Evolutionary conservation across 2,797 vertebrate species (phyloP).

Genomic region (Sardinella longiceps): DNA sequence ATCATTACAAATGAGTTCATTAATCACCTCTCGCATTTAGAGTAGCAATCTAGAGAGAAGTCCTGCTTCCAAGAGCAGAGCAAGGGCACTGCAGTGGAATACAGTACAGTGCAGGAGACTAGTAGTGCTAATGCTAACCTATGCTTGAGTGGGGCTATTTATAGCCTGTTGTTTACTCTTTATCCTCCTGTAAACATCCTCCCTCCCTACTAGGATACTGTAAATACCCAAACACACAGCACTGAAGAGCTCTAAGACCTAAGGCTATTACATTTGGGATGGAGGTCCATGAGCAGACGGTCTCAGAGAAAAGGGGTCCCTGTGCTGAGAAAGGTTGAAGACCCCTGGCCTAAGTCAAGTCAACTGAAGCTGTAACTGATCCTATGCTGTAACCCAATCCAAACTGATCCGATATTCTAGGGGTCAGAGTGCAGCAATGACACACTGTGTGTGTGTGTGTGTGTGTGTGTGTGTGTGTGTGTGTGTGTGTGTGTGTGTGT

Average conservation of each 20-base stretch:
- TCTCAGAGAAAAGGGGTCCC: too few relatives aligned
- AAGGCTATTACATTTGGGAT: too few relatives aligned
- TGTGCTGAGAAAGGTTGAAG: too few relatives aligned
- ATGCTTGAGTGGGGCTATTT: background rate
- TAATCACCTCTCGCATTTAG: background rate
- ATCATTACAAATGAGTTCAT: conserved; percentile 14
- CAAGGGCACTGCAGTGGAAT: background rate
- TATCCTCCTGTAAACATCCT: background rate
- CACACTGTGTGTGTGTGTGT: too few relatives aligned
- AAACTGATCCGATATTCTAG: too few relatives aligned
- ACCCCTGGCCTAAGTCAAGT: too few relatives aligned
- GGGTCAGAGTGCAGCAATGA: background rate
- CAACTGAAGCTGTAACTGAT: background rate
- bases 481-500: too few relatives aligned
- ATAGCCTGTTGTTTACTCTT: background rate
- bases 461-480: too few relatives aligned
- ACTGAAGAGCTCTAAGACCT: background rate
- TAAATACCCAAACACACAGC: background rate
- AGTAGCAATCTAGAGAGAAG: background rate
- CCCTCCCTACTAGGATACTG: too few relatives aligned
- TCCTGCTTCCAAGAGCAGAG: background rate
- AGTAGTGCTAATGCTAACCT: background rate
- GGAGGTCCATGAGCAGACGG: too few relatives aligned
- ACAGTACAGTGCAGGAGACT: background rate
- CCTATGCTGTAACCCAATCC: too few relatives aligned